These are phyloP conservation scores for Coenonympha glycerion DNA, from an alignment of 2,888 invertebrate species.

Conservation along the genomic window DNA sequence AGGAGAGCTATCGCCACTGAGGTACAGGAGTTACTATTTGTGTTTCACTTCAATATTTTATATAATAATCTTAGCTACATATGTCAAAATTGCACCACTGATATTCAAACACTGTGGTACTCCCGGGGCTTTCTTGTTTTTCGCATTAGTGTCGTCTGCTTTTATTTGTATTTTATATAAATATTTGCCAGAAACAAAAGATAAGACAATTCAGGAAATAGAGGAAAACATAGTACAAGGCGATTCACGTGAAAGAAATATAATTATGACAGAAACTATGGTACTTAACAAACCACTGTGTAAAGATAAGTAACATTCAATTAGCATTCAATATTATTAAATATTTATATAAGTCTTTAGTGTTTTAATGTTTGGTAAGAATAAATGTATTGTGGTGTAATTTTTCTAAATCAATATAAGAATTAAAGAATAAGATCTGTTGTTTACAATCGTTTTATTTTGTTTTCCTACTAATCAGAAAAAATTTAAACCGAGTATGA, in stretches of 20 bases:
- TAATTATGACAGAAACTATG: background rate
- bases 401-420: too few species aligned
- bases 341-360: too few species aligned
- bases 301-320: too few species aligned
- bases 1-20: constrained; percentile 38
- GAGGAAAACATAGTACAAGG: constrained; percentile 14
- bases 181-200: constrained; percentile 35
- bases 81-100: constrained; percentile 23
- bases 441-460: too few species aligned
- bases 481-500: too few species aligned
- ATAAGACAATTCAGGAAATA: constrained; percentile 34
- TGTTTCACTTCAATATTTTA: constrained; percentile 5
- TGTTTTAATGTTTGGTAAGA: too few species aligned
- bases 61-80: constrained; percentile 7
- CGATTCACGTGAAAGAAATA: background rate
- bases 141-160: constrained; percentile 20
- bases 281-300: background rate
- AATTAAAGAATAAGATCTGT: too few species aligned
- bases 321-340: too few species aligned
- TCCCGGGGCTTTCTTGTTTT: constrained; percentile 31
- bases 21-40: constrained; percentile 41
- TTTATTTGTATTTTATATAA: constrained; percentile 24
- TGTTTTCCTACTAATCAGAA: too few species aligned
- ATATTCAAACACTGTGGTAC: constrained; percentile 25
- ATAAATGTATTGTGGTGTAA: too few species aligned